These are phyloP conservation scores for Bembecia ichneumoniformis DNA, from an alignment of 2,888 invertebrate species.

Conservation along the genomic window DNA sequence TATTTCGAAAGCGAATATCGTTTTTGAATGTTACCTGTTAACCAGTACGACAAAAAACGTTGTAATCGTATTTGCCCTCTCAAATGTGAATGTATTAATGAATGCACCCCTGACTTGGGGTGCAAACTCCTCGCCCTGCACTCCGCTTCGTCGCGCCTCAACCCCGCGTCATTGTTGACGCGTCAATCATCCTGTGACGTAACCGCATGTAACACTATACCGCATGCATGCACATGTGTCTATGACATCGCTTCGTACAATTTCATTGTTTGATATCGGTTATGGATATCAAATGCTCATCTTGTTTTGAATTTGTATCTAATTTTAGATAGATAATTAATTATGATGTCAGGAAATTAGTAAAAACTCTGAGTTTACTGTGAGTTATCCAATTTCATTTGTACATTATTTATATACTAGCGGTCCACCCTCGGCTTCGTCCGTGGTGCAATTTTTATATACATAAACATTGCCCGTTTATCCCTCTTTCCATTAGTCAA, in stretches of 20 bases:
- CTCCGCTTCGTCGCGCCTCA: conserved; percentile 7
- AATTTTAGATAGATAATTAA: too few species aligned
- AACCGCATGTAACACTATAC: conserved; percentile 18
- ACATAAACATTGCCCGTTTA: too few species aligned
- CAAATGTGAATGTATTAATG: conserved; percentile 14
- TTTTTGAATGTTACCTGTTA: conserved; percentile 10
- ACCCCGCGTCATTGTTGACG: conserved; percentile 20
- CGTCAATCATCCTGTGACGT: conserved; percentile 26
- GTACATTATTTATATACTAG: too few species aligned
- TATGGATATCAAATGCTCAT: conserved; percentile 1
- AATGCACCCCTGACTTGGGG: conserved; percentile 16
- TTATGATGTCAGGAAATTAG: too few species aligned
- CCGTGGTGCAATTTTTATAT: too few species aligned
- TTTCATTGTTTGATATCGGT: conserved; percentile 1
- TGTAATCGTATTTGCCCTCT: conserved; percentile 19
- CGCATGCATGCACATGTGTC: conserved; percentile 25
- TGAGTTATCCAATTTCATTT: too few species aligned
- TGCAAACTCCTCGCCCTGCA: conserved; percentile 6
- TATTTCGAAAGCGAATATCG: too few species aligned
- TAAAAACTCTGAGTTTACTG: too few species aligned
- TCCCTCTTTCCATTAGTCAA: too few species aligned
- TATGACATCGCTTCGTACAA: conserved; percentile 8
- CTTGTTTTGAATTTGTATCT: too few species aligned
- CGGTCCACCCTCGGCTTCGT: too few species aligned
- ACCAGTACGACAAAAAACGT: conserved; percentile 12